Percentiles rank a stretch among this genome's conserved stretches.
phyloP scores from a whole-genome alignment of 2,888 invertebrate species.

The Campoplex capitator region DNA sequence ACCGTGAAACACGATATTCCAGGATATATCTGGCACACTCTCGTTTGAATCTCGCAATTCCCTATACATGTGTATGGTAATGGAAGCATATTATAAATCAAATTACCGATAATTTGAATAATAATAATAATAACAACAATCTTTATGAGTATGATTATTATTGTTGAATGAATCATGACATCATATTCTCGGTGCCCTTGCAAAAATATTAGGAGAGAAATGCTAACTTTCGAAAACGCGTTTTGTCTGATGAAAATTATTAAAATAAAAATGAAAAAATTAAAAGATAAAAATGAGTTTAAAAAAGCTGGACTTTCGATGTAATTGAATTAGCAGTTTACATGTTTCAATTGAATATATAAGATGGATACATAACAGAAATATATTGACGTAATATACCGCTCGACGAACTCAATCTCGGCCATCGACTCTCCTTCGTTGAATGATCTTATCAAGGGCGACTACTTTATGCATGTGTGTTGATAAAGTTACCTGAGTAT shows the following conservation, averaged over 20 bases:
- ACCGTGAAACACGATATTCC: conserved; percentile 69
- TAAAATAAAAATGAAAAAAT: neutral
- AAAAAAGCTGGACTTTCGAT: neutral
- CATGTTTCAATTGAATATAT: neutral
- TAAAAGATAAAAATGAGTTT: neutral
- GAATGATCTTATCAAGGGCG: conserved; percentile 66
- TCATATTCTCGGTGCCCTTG: neutral
- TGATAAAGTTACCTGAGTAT: neutral
- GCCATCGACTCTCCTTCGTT: conserved; percentile 49
- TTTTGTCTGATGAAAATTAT: neutral
- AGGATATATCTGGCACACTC: conserved; percentile 36
- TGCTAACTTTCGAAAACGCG: too few relatives aligned
- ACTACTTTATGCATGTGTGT: conserved; percentile 40
- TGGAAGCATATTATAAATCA: neutral
- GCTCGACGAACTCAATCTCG: conserved; percentile 61
- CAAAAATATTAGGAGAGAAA: too few relatives aligned
- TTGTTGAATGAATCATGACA: neutral
- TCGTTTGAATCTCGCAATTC: conserved; percentile 57
- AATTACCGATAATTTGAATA: neutral
- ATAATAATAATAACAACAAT: neutral
- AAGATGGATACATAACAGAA: neutral
- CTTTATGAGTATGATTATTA: neutral
- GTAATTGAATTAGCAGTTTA: neutral
- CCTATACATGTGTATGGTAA: neutral
- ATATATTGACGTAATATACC: conserved; percentile 16